Percentiles rank a stretch among this genome's conserved stretches.
Evolutionary conservation across 2,113 vertebrate species (phyloP).

Genomic region (Astur gentilis): DNA sequence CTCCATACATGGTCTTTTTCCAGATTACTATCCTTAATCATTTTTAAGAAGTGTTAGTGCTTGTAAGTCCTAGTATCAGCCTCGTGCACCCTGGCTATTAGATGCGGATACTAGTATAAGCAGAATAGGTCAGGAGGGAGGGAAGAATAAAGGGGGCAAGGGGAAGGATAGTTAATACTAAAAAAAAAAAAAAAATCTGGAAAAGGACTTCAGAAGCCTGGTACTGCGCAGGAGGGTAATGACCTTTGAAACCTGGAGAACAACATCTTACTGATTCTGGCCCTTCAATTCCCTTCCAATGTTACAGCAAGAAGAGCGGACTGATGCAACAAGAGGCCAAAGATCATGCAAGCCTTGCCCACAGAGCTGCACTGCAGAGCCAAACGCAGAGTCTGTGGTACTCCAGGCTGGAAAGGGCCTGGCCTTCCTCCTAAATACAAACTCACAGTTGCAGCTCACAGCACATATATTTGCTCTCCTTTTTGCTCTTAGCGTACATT

Average conservation of each 20-base stretch:
- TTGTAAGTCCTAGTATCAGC: background rate
- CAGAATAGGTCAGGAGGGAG: background rate
- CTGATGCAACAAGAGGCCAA: background rate
- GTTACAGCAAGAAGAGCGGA: background rate
- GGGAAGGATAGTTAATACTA: background rate
- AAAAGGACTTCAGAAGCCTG: background rate
- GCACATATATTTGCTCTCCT: background rate
- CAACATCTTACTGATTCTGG: background rate
- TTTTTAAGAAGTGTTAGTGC: background rate
- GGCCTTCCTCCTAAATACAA: background rate
- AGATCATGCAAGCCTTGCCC: background rate
- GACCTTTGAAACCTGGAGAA: background rate
- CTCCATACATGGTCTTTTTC: background rate
- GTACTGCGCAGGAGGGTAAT: background rate
- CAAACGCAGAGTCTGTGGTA: background rate
- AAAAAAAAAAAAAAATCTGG: background rate
- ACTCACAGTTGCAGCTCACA: background rate
- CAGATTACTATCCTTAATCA: background rate
- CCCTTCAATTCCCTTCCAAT: background rate
- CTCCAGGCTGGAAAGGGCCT: background rate
- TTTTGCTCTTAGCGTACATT: background rate
- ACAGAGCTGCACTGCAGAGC: background rate
- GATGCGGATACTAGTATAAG: background rate
- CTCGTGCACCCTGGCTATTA: background rate
- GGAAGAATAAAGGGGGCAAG: background rate